Evolutionary conservation across 2,888 invertebrate species (phyloP), one percentile per base, ranked within the genome.

Genomic region (Ochropleura leucogaster): DNA sequence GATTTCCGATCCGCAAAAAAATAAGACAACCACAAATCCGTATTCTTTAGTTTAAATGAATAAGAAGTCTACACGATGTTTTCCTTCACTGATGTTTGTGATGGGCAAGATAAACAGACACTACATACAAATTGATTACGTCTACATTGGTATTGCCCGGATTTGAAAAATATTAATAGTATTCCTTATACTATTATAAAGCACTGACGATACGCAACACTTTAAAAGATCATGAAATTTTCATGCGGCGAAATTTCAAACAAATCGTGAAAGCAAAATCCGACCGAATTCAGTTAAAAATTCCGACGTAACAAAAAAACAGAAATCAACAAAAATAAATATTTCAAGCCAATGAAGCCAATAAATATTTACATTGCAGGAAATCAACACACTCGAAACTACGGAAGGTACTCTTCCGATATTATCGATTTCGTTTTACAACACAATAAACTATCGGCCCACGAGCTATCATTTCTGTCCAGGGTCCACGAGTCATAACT

Each of bases 341-440:
- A 83, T 80, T 73, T 84, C 80, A 68, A 71, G 64, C 68, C 75
- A 75, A 59, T 75, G 78, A 69, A 42, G 42, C 59, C 70, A 68
- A 85, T 85, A 88, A 87, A 87, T 86, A 85, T 72, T 69, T 74
- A 68, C 78, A 83, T 76, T 86, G 81, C 87, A 84, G 85, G 84
- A 83, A 87, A 79, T 85, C 78, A 71, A 59, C 68, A 62, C 66
- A 77, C 68, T 75, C 73, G 63, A 64, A 64, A 64, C 63, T 85
- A 84, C 81, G 83, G 83, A 74, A 74, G 80, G 84, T 90, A 91
- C 87, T 89, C 84, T 87, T 88, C 85, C 82, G 84, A 89, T 30
- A 30, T 87, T 87, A 90, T 90, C 83, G 85, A 88, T 90, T 85
- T 87, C 82, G 86, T 90, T 93, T 93, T 91, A 94, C 88, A 90